A percentile compares a stretch with the other conserved stretches of the same genome.
Evolutionary conservation across 2,888 invertebrate species (phyloP).

Genomic region (Patella depressa): DNA sequence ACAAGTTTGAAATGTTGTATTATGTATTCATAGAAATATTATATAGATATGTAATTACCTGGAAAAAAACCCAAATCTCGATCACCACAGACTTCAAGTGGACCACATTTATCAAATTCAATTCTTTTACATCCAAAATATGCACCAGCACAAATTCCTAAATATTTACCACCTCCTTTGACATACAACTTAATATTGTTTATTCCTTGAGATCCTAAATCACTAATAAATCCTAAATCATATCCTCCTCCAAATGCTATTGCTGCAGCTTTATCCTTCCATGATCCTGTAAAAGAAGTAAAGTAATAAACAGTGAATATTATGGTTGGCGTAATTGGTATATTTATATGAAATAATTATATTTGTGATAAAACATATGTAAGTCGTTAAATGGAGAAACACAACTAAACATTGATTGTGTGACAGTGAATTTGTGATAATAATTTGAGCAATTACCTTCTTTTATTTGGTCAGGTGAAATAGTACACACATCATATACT

Average conservation of each 20-base stretch:
- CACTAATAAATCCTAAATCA: conserved; percentile 58
- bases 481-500: conserved; percentile 34
- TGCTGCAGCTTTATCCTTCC: conserved; percentile 39
- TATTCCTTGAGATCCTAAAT: conserved; percentile 52
- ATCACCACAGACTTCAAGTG: conserved; percentile 60
- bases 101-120: conserved; percentile 64
- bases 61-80: conserved; percentile 61
- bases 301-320: neutral
- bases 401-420: no score
- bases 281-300: conserved; percentile 32
- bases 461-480: conserved; percentile 47
- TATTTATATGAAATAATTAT: neutral
- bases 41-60: conserved; percentile 45
- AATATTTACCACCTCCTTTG: conserved; percentile 59
- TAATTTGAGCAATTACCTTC: conserved; percentile 31
- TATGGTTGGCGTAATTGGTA: neutral
- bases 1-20: neutral
- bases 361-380: no score
- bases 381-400: no score
- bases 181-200: conserved; percentile 54
- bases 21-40: neutral
- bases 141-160: conserved; percentile 66
- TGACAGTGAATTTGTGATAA: no score
- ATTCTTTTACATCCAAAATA: conserved; percentile 64
- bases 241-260: conserved; percentile 66